Evolutionary conservation across 2,797 vertebrate genomes (phyloP), one percentile per base, ranked within the genome.

Genomic region (Coracias cyanogaster): DNA sequence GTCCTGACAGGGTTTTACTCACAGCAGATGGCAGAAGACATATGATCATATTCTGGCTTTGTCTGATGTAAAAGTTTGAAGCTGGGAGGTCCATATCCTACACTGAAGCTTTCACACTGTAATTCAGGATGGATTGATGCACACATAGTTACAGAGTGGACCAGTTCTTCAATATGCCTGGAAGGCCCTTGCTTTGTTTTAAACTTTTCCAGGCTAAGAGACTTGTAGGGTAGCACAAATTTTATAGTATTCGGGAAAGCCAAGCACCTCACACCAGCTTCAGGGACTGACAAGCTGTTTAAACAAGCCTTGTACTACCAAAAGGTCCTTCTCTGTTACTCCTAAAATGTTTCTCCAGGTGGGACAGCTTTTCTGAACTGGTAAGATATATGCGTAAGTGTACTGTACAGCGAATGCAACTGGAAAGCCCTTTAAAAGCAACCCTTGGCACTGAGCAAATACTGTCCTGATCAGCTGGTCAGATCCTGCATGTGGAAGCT

Each of bases 1-100:
- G 46, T 70, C 60, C 70, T 29, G 66, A 25, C 0, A 0, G 3
- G 16, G 8, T 19, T 48, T 10, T 60, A 7, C 61, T 80, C 25
- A 2, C 43, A 24, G 46, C 12, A 54, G 26, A 54, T 46, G 46
- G 66, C 62, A 79, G 39, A 74, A 91, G 55, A 19, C 64, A 22
- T n/a, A 15, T 0, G 1, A 77, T 72, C 3, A 33, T 82, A 69
- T 72, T 49, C 60, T 84, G 82, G 55, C 49, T 14, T 25, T 86
- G 19, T 58, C 66, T n/a, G n/a, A 48, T 3, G 10, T 1, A 9
- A 51, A 46, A 78, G 31, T 31, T 82, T 81, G 76, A 77, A 67
- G 24, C 28, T 61, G 61, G 28, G 82, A 78, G 85, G 57, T 70
- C 49, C 69, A 73, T 67, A 33, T 55, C 71, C 33, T 89, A 7